These are phyloP conservation scores for Protaetia brevitarsis DNA, from an alignment of 1,140 invertebrate genomes.

Conservation along the genomic window DNA sequence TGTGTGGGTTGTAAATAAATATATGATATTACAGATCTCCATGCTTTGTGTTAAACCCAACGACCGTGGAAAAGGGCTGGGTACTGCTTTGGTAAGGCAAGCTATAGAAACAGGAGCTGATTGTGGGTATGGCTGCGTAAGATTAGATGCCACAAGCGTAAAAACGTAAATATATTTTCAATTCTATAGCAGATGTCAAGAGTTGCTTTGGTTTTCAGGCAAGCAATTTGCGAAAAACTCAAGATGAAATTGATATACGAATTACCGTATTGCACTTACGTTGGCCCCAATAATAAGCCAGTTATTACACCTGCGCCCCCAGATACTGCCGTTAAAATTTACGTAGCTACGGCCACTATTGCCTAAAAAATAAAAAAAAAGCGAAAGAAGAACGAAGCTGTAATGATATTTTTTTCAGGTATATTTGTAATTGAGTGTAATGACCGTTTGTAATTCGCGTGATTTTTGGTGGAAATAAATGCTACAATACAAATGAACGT, in stretches of 20 bases:
- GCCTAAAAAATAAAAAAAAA: background rate
- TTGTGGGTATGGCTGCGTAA: slow-evolving; percentile 46
- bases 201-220: slow-evolving; percentile 31
- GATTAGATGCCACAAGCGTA: slow-evolving; percentile 49
- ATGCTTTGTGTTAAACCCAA: slow-evolving; percentile 47
- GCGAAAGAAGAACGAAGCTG: no score
- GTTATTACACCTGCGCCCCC: slow-evolving; percentile 40
- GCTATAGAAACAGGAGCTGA: slow-evolving; percentile 49
- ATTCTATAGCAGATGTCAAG: background rate
- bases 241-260: slow-evolving; percentile 42
- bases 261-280: slow-evolving; percentile 43
- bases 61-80: slow-evolving; percentile 45
- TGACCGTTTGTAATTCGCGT: no score
- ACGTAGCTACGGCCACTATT: slow-evolving; percentile 35
- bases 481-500: no score
- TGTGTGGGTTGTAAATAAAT: background rate
- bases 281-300: slow-evolving; percentile 36
- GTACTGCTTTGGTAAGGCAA: slow-evolving; percentile 43
- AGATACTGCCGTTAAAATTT: slow-evolving; percentile 37
- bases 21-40: slow-evolving; percentile 34
- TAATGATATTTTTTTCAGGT: no score
- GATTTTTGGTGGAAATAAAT: no score
- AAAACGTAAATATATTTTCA: slow-evolving; percentile 35
- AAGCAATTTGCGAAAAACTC: slow-evolving; percentile 41
- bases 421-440: no score